These are phyloP conservation scores for Meganola albula DNA, from an alignment of 2,888 invertebrate genomes.

Conservation along the genomic window DNA sequence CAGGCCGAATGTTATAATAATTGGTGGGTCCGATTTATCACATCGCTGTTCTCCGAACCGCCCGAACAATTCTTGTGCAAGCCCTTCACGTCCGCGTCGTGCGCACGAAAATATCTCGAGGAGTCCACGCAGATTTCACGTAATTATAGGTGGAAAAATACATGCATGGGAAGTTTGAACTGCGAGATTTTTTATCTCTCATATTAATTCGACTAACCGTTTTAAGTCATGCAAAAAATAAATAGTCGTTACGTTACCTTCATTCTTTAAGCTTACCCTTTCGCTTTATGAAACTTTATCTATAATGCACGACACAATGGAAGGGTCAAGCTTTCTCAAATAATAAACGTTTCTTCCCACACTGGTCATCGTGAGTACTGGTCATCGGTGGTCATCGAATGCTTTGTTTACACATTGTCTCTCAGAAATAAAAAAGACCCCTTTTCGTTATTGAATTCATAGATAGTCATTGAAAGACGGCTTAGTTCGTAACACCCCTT, in stretches of 20 bases:
- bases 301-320: constrained; percentile 46
- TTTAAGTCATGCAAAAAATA: constrained; percentile 57
- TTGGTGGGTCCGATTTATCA: constrained; percentile 76
- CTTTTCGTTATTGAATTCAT: constrained; percentile 47
- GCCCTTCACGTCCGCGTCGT: constrained; percentile 72
- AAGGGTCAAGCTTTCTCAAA: constrained; percentile 62
- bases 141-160: constrained; percentile 74
- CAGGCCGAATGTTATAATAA: constrained; percentile 73
- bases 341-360: constrained; percentile 61
- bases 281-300: constrained; percentile 46
- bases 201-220: constrained; percentile 56
- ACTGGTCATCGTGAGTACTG: constrained; percentile 68
- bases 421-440: constrained; percentile 52
- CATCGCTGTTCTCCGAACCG: constrained; percentile 71
- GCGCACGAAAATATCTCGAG: constrained; percentile 71
- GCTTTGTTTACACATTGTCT: constrained; percentile 60
- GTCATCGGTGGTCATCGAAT: constrained; percentile 71
- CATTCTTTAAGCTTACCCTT: constrained; percentile 50
- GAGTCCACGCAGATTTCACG: constrained; percentile 60
- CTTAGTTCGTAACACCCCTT: constrained; percentile 55
- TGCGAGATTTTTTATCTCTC: constrained; percentile 51
- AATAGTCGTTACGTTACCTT: constrained; percentile 42
- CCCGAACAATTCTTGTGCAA: constrained; percentile 71
- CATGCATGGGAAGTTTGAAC: constrained; percentile 62
- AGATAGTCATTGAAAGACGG: constrained; percentile 45